phyloP scores from a whole-genome alignment of 1,140 invertebrate genomes.

The Macrotrachela quadricornifera region DNA sequence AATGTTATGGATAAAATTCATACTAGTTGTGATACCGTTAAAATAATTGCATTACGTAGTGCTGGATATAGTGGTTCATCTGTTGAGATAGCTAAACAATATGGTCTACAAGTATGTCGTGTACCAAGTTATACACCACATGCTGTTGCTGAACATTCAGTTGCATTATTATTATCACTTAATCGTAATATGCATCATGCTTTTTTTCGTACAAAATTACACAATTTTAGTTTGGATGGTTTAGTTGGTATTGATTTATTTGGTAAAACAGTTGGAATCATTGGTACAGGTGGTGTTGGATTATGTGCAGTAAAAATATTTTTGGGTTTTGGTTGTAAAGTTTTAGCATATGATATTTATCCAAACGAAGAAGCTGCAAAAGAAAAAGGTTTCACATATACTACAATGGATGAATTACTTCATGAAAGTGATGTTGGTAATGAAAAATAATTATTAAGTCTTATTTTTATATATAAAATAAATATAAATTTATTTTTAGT shows the following conservation, averaged over 20 bases:
- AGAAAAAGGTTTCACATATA: not conserved
- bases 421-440: not conserved
- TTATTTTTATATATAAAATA: not conserved
- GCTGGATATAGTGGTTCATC: not conserved
- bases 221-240: not conserved
- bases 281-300: slow-evolving; percentile 4
- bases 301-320: slow-evolving; percentile 1
- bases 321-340: slow-evolving; percentile 3
- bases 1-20: slow-evolving; percentile 2
- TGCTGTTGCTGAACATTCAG: slow-evolving; percentile 1
- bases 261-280: slow-evolving; percentile 3
- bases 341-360: slow-evolving; percentile 5
- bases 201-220: not conserved
- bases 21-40: not conserved
- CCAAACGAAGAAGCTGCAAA: not conserved
- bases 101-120: not conserved
- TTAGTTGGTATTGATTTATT: slow-evolving; percentile 4
- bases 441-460: not conserved
- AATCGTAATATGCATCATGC: not conserved
- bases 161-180: not conserved
- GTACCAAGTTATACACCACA: slow-evolving; percentile 2
- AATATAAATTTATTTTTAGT: not conserved
- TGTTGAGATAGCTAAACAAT: not conserved
- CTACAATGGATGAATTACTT: not conserved
- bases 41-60: slow-evolving; percentile 1